Conservation (phyloP, 1,140 invertebrate genomes). For the Calephelis virginiensis region DNA sequence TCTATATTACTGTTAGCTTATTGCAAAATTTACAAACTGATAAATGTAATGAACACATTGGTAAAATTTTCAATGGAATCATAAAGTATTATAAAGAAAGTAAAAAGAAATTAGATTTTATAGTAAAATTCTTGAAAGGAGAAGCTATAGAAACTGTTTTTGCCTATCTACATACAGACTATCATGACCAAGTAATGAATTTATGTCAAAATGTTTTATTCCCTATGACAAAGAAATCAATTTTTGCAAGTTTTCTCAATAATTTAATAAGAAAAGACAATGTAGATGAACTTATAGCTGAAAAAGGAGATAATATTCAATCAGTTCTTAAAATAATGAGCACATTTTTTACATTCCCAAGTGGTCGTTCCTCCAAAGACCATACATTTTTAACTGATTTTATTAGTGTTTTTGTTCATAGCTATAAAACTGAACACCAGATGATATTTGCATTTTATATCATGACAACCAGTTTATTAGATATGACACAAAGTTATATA, state of each 20-base stretch:
- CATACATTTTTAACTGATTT: constrained; percentile 53
- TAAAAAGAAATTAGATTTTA: constrained; percentile 66
- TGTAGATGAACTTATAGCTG: constrained; percentile 50
- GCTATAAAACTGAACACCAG: constrained; percentile 55
- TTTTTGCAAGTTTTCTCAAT: constrained; percentile 55
- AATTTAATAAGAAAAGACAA: constrained; percentile 62
- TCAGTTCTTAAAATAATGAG: constrained; percentile 63
- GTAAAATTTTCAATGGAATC: constrained; percentile 49
- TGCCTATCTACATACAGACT: constrained; percentile 47
- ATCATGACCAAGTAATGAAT: constrained; percentile 38
- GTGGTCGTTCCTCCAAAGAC: constrained; percentile 43
- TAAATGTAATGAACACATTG: constrained; percentile 26
- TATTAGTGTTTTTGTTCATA: constrained; percentile 54
- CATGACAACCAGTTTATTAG: constrained; percentile 47
- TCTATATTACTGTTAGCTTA: constrained; percentile 48
- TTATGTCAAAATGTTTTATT: constrained; percentile 58
- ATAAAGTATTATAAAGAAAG: constrained; percentile 58
- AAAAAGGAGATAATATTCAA: constrained; percentile 66
- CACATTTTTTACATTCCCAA: constrained; percentile 55
- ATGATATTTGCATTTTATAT: constrained; percentile 65
- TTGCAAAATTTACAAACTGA: constrained; percentile 48
- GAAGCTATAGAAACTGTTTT: constrained; percentile 63
- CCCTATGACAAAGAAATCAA: constrained; percentile 52
- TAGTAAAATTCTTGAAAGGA: constrained; percentile 50
- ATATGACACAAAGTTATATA: constrained; percentile 59